These are phyloP conservation scores for Lepidocolaptes lacrymiger DNA, from an alignment of 2,797 vertebrate species.

Conservation along the genomic window DNA sequence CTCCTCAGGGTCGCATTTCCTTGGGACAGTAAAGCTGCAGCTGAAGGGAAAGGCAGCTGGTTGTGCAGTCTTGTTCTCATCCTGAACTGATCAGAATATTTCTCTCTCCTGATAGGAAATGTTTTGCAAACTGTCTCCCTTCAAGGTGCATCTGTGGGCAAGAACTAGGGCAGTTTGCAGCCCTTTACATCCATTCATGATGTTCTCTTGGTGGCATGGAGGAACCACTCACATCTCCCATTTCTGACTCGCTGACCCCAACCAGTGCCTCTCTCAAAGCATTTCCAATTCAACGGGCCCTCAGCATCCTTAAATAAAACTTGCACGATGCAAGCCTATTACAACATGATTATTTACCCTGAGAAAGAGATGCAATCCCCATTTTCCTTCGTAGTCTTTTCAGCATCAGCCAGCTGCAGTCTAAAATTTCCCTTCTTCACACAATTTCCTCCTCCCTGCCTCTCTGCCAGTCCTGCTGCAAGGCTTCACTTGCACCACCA, in stretches of 20 bases:
- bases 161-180: neutral
- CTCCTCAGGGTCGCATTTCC: accelerated
- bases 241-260: neutral
- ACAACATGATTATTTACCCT: neutral
- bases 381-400: neutral
- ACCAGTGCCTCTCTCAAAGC: neutral
- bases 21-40: neutral
- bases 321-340: neutral
- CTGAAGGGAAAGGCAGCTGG: neutral
- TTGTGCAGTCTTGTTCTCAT: neutral
- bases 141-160: neutral
- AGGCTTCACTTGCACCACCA: accelerated
- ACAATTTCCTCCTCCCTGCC: neutral
- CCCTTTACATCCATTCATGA: neutral
- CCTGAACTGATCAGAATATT: neutral
- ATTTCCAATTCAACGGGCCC: neutral
- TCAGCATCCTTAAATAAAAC: neutral
- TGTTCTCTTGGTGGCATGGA: neutral
- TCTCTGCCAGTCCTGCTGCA: neutral
- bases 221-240: neutral
- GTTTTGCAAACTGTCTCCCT: neutral
- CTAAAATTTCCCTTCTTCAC: neutral
- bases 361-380: neutral
- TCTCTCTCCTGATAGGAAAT: neutral
- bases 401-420: neutral